Base-by-base conservation (phyloP, 2,888 invertebrate genomes). In the Rhabditoides inermis region DNA sequence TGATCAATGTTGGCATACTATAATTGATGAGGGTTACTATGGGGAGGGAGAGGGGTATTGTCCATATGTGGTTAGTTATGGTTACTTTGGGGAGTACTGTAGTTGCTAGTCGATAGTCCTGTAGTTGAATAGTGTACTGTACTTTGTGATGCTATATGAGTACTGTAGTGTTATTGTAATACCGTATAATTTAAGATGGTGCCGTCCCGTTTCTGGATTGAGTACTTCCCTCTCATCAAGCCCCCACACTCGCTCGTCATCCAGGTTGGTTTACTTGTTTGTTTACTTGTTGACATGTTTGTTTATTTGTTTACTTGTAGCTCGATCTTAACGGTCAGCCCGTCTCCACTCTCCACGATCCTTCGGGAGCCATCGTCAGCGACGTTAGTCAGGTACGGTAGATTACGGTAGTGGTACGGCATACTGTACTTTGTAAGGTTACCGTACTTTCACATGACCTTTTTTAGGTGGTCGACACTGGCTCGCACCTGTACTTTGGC, bases 301-400 rank as follows among this genome's bases (percentile, higher is more conserved):
- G n/a, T n/a, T n/a, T 18, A 20, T 2, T 18, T 20, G 7, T 18
- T n/a, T n/a, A 20, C 40, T 20, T 39, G 20, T 18, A 39, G 22
- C 7, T 15, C 40, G 18, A 15, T 44, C 27, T 44, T 44, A 1
- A 25, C 22, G 18, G 27, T 64, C 6, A 68, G 40, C 61, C 69
- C 28, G 45, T 73, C 32, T 53, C 64, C 45, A 58, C 67, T 26
- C 59, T 63, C n/a, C 73, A 73, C 37, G 73, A 73, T 49, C 60
- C 58, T 1, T 55, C 53, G 7, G 72, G 71, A 35, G 54, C 56
- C n/a, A 45, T 51, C 3, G 51, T 73, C 23, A 54, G 57, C 18
- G 69, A 68, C 35, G 63, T 68, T 2, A 70, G 69, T 12, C 70
- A 72, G 58, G 71, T 71, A 12, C 12, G 44, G 15, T 7, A 6